Percentiles rank a stretch among this genome's conserved stretches.
phyloP scores from a whole-genome alignment of 2,888 invertebrate species.

The Agriopis leucophaearia region DNA sequence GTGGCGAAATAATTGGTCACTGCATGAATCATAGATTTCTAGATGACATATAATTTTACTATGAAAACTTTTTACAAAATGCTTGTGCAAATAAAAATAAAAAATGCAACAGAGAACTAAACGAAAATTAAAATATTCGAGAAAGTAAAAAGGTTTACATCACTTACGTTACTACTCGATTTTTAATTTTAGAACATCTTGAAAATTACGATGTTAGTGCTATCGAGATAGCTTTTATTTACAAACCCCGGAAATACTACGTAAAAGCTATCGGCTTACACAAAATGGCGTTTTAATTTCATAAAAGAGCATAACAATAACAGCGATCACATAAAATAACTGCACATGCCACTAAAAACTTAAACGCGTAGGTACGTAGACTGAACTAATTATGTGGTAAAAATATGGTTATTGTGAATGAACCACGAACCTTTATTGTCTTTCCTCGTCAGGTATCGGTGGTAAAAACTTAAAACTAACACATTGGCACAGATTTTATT shows the following conservation, averaged over 20 bases:
- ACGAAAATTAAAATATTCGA: slow-evolving; percentile 7
- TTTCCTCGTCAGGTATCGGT: slow-evolving; percentile 50
- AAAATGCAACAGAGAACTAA: not conserved
- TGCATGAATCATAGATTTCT: slow-evolving; percentile 31
- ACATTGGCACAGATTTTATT: slow-evolving; percentile 55
- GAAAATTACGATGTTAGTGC: slow-evolving; percentile 15
- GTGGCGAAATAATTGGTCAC: slow-evolving; percentile 17
- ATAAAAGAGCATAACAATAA: slow-evolving; percentile 75
- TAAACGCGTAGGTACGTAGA: slow-evolving; percentile 65
- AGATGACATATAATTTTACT: slow-evolving; percentile 12
- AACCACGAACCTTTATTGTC: slow-evolving; percentile 68
- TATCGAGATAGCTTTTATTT: slow-evolving; percentile 13
- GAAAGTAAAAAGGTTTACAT: slow-evolving; percentile 10
- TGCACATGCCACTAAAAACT: slow-evolving; percentile 77
- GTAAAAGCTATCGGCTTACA: slow-evolving; percentile 49
- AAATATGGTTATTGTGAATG: slow-evolving; percentile 69
- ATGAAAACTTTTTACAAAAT: slow-evolving; percentile 7
- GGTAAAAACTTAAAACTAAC: slow-evolving; percentile 49
- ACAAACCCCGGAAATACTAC: slow-evolving; percentile 46
- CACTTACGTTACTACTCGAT: slow-evolving; percentile 33
- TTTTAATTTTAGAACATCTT: slow-evolving; percentile 26
- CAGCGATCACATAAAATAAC: slow-evolving; percentile 76
- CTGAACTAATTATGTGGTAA: slow-evolving; percentile 72
- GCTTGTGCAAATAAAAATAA: slow-evolving; percentile 1
- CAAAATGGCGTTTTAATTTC: slow-evolving; percentile 79